Evolutionary conservation across 92 coral and sea anemone genomes (phyloP), one percentile per base, ranked within the genome.

Genomic region (Porites cylindrica): DNA sequence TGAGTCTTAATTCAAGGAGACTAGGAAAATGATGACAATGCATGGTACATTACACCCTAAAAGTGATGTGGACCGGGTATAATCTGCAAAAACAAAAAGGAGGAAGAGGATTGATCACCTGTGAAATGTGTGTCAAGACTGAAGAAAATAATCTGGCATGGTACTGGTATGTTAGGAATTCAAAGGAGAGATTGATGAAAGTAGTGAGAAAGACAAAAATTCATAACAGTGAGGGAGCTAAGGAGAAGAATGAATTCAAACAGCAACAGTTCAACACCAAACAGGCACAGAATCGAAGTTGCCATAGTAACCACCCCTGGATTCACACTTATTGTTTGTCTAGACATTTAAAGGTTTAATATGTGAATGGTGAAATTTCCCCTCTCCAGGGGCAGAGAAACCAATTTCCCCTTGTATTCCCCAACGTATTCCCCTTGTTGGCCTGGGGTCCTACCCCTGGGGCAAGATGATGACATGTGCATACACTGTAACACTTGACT

Each of bases 1-100:
- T 4, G 6, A 4, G 47, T 38, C 47, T 38, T 38, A 38, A 38
- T 38, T 38, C 47, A 38, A 3, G 47, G 47, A 38, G 60, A 82
- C 58, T 58, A 59, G 86, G 59, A 82, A 82, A 51, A 29, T 72
- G 77, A 51, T 71, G 78, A 71, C 79, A 74, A 51, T 71, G 63
- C 52, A 70, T 52, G 79, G 86, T 56, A 78, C 69, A 21, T 21
- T 70, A 32, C 86, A 84, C 88, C 82, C 76, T 50, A 56, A 64
- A 69, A 18, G 69, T 70, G 78, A 82, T 70, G 59, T 72, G 54
- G 77, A 70, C 43, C 10, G 79, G 69, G 10, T 82, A 78, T 72
- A 29, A 71, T 53, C 66, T 82, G 3, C 50, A 78, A 4, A 52
- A 79, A 52, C 76, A 32, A 70, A 70, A 65, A 71, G 86, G 61